A percentile compares a stretch with the other conserved stretches of the same genome.
phyloP scores from a whole-genome alignment of 2,113 vertebrate genomes.

The Brachyistius frenatus region DNA sequence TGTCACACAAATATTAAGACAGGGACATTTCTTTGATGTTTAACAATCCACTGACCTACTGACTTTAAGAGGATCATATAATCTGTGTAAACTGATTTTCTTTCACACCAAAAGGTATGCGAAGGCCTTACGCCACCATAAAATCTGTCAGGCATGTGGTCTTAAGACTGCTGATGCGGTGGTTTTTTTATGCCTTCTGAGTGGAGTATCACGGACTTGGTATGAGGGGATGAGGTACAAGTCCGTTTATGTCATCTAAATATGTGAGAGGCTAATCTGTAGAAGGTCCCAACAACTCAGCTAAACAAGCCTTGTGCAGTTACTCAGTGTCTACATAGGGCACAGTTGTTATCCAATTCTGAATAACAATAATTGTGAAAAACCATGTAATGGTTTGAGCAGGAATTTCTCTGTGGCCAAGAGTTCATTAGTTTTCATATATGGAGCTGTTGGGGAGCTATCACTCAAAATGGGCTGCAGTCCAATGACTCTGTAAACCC shows the following conservation, averaged over 20 bases:
- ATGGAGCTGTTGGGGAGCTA: not conserved
- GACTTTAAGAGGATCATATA: constrained; percentile 25
- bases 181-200: constrained; percentile 22
- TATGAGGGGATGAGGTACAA: not conserved
- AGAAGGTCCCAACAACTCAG: constrained; percentile 19
- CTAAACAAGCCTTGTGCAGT: constrained; percentile 20
- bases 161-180: not conserved
- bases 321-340: constrained; percentile 6
- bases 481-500: not conserved
- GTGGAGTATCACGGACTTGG: constrained; percentile 5
- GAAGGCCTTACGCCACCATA: not conserved
- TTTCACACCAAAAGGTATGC: constrained; percentile 27
- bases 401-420: not conserved
- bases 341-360: not conserved
- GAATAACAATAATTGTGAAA: constrained; percentile 3
- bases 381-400: constrained; percentile 10
- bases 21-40: not conserved
- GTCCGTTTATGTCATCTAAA: constrained; percentile 33
- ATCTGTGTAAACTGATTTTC: constrained; percentile 15
- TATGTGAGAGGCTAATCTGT: constrained; percentile 30
- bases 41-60: constrained; percentile 27
- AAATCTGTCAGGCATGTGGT: not conserved
- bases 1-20: not conserved
- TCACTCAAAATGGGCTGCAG: not conserved
- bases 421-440: too few species aligned